phyloP scores from a whole-genome alignment of 2,113 vertebrate genomes.

The Ochotona curzoniae region DNA sequence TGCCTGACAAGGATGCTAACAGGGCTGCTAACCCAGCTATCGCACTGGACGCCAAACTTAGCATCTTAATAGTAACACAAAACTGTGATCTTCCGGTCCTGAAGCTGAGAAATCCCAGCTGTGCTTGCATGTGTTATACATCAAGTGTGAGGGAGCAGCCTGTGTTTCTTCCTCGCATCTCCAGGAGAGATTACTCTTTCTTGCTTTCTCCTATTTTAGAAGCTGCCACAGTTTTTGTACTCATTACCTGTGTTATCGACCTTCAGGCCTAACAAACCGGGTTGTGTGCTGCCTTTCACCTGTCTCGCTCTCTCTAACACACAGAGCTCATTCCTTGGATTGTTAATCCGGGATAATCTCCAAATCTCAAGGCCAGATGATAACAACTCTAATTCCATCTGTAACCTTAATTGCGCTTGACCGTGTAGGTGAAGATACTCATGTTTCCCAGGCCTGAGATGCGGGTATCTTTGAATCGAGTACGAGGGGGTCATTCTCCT shows the following conservation, averaged over 20 bases:
- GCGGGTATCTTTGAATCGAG: background rate
- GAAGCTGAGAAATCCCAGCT: background rate
- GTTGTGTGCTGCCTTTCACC: rapidly evolving
- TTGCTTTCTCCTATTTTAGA: background rate
- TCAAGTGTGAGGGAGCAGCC: too few species aligned
- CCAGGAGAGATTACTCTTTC: background rate
- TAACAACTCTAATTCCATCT: background rate
- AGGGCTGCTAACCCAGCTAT: too few species aligned
- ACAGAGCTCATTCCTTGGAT: background rate
- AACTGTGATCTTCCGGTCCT: background rate
- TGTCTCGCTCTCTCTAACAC: background rate
- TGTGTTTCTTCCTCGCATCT: background rate
- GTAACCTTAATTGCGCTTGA: background rate
- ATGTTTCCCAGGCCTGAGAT: background rate
- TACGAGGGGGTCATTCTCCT: background rate
- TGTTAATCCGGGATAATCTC: background rate
- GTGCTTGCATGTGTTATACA: background rate
- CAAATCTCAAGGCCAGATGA: background rate
- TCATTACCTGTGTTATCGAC: background rate
- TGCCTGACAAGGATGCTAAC: background rate
- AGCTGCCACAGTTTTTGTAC: background rate
- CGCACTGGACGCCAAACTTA: background rate
- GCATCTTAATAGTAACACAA: background rate
- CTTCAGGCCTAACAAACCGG: background rate
- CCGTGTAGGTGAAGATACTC: background rate